These are phyloP conservation scores for mouse (Mus musculus) DNA, from an alignment of 2,113 vertebrate species.

Conservation along the genomic window GRCm39 chr7:16884001-16884500, in stretches of 20 bases:
- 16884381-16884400: rapidly evolving
- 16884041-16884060: not conserved
- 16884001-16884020: not conserved
- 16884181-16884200: too few species aligned
- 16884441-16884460: not conserved
- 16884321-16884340: not conserved
- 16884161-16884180: not conserved
- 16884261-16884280: not conserved
- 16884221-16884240: too few species aligned
- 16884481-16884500: too few species aligned
- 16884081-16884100: not conserved
- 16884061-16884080: not conserved
- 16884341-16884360: rapidly evolving
- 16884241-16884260: not conserved
- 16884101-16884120: not conserved
- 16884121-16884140: rapidly evolving
- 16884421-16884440: not conserved
- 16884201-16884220: not conserved
- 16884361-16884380: conserved; percentile 37
- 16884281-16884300: not conserved
- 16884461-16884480: not conserved
- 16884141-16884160: not conserved
- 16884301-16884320: not conserved
- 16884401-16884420: not conserved
- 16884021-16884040: too few species aligned